Evolutionary conservation across 1,140 invertebrate species (phyloP).

Genomic region (Meloidogyne chitwoodi): DNA sequence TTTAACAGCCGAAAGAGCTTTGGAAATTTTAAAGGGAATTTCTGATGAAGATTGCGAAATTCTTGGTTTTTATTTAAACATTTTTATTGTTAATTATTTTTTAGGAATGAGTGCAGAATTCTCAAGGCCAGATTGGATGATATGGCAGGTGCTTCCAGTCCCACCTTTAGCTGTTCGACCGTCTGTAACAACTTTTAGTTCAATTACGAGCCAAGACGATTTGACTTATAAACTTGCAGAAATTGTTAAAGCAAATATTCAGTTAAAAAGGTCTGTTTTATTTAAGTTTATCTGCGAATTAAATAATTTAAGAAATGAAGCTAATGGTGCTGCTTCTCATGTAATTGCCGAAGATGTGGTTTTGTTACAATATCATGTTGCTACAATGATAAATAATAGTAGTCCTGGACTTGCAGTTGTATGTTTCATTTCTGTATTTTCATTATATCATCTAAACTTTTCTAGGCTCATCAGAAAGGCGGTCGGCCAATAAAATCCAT

Average conservation of each 20-base stretch:
- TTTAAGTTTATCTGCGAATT: neutral
- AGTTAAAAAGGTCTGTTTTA: slow-evolving; percentile 66
- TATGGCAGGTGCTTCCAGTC: slow-evolving; percentile 90
- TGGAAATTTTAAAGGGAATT: slow-evolving; percentile 93
- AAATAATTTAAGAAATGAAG: slow-evolving; percentile 75
- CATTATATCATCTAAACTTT: neutral
- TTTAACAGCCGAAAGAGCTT: slow-evolving; percentile 86
- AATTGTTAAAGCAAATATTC: slow-evolving; percentile 98
- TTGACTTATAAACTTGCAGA: slow-evolving; percentile 96
- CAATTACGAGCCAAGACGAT: slow-evolving; percentile 95
- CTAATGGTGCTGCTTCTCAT: slow-evolving; percentile 89
- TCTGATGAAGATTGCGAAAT: slow-evolving; percentile 93
- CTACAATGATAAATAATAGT: slow-evolving; percentile 94
- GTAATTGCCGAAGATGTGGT: slow-evolving; percentile 93
- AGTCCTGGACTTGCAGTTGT: slow-evolving; percentile 90
- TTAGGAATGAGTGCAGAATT: slow-evolving; percentile 65
- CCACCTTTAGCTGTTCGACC: slow-evolving; percentile 86
- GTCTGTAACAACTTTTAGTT: slow-evolving; percentile 97
- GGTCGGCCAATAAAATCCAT: slow-evolving; percentile 96
- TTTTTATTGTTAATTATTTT: slow-evolving; percentile 59
- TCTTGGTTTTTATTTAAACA: slow-evolving; percentile 69
- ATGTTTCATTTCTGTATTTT: slow-evolving; percentile 3
- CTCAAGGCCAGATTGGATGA: slow-evolving; percentile 98
- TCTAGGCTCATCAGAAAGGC: slow-evolving; percentile 89
- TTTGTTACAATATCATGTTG: slow-evolving; percentile 96